Evolutionary conservation across 2,113 vertebrate species (phyloP).

Genomic region (Mustela lutreola): DNA sequence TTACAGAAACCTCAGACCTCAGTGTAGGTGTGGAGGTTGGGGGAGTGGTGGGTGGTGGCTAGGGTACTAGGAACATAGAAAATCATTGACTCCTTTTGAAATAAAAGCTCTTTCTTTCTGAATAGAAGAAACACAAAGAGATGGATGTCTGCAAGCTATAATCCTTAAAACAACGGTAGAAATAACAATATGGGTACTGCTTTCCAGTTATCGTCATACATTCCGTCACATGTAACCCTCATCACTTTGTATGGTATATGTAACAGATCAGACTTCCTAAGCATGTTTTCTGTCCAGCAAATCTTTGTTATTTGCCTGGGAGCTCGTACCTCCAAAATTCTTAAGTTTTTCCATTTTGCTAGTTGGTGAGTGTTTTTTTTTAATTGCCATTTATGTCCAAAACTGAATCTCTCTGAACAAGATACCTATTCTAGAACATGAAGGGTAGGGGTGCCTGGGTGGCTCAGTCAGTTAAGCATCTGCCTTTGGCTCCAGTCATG

Average conservation of each 20-base stretch:
- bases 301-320: neutral
- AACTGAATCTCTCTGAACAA: slow-evolving; percentile 1
- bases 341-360: neutral
- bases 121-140: neutral
- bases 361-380: neutral
- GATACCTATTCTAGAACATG: neutral
- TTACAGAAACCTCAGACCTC: slow-evolving; percentile 66
- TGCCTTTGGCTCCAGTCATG: no score
- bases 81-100: neutral
- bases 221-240: neutral
- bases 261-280: neutral
- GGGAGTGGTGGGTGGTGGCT: no score
- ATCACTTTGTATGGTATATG: neutral
- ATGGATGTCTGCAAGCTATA: neutral
- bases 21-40: neutral
- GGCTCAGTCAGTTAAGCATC: no score
- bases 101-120: neutral
- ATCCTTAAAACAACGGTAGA: neutral
- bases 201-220: neutral
- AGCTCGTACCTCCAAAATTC: neutral
- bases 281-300: neutral
- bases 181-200: neutral
- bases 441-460: no score
- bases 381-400: neutral
- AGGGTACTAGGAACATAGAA: neutral